Percentiles rank a stretch among this genome's conserved stretches.
Conservation (phyloP, 2,797 vertebrate species). For the Brachyalestes nurse region DNA sequence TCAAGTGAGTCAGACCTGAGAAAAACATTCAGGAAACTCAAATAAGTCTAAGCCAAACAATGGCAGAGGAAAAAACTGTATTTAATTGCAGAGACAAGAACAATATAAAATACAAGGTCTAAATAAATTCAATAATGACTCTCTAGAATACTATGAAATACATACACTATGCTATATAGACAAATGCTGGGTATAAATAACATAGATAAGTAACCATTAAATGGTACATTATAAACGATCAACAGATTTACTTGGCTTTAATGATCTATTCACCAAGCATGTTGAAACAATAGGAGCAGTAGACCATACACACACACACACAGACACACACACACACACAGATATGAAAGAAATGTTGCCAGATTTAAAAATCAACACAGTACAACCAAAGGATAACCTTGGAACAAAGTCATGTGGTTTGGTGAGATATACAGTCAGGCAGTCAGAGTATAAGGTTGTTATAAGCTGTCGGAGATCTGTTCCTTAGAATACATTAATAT, state of each 20-base stretch:
- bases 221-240: not conserved
- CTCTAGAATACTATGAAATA: too few species aligned
- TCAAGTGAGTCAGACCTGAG: slow-evolving; percentile 90
- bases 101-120: too few species aligned
- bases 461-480: not conserved
- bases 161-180: too few species aligned
- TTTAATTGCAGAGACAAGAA: too few species aligned
- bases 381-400: not conserved
- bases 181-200: too few species aligned
- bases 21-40: slow-evolving; percentile 4
- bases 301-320: slow-evolving; percentile 6
- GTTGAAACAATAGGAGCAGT: not conserved
- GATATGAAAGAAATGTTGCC: not conserved
- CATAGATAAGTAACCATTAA: too few species aligned
- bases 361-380: slow-evolving; percentile 11
- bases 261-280: not conserved
- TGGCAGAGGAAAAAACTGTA: not conserved
- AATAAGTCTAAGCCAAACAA: not conserved
- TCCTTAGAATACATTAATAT: not conserved
- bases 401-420: not conserved
- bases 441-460: not conserved
- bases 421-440: not conserved
- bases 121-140: too few species aligned
- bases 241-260: not conserved
- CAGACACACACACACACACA: slow-evolving; percentile 5